Evolutionary conservation across 2,888 invertebrate species (phyloP), one percentile per base, ranked within the genome.

Genomic region (Heteromurus nitidus): DNA sequence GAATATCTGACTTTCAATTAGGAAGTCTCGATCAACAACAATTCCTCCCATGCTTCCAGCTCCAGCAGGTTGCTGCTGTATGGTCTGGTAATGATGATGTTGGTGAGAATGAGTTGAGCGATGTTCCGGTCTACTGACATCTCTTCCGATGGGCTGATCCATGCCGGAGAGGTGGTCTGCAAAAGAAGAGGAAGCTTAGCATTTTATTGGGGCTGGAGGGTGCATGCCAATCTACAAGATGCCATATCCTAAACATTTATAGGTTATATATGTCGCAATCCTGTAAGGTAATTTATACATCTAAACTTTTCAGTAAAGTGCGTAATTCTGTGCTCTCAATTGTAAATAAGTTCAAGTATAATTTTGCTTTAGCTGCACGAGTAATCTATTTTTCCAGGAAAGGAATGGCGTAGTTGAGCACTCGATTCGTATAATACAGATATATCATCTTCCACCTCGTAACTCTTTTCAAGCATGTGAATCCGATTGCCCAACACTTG

Each of bases 111-210:
- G 53, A 53, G 65, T 60, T 31, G 69, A 58, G 36, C 69, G 69
- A 7, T 30, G 58, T 60, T 77, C 77, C 60, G 62, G 79, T 42
- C 79, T 50, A 1, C 53, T 53, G n/a, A 79, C 24, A 26, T 67
- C 65, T 30, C 55, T 64, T 31, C 67, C 68, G 55, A 65, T 7
- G 3, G 50, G 18, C 20, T 80, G 72, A 72, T 80, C 79, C 79
- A 80, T 72, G 26, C 72, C 58, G 55, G 72, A 58, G 55, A 22
- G 58, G 67, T 65, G 72, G 72, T 22, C 20, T 31, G 2, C 1
- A 5, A 62, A 1, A 55, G 26, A 3, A 55, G 7, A 55, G 26
- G 22, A 5, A 55, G 3, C 55, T 22, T 5, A 20, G 18, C n/a
- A 47, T 47, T 7, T 47, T 47, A 3, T 7, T 16, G 47, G 55